Evolutionary conservation across 2,797 vertebrate species (phyloP).

Genomic region (Clarias platycephalus): DNA sequence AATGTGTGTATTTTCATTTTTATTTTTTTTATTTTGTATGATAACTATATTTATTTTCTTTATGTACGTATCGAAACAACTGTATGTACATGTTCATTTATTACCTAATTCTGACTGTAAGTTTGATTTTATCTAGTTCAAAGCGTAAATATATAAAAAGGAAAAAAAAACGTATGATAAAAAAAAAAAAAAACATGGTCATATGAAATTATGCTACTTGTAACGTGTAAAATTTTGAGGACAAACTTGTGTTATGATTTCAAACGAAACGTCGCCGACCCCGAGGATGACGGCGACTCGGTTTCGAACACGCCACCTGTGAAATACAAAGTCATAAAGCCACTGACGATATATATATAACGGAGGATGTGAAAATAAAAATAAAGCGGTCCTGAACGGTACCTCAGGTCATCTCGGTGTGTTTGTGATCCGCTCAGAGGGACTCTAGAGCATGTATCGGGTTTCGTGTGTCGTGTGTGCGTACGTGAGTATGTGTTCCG

Average conservation of each 20-base stretch:
- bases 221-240: conserved; percentile 77
- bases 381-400: conserved; percentile 58
- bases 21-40: conserved; percentile 79
- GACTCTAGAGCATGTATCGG: conserved; percentile 19
- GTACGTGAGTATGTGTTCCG: conserved; percentile 27
- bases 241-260: conserved; percentile 75
- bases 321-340: conserved; percentile 66
- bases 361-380: conserved; percentile 49
- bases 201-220: conserved; percentile 73
- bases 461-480: conserved; percentile 40
- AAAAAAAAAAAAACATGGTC: conserved; percentile 64
- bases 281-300: conserved; percentile 71
- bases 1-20: conserved; percentile 84
- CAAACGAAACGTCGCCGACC: conserved; percentile 64
- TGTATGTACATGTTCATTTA: conserved; percentile 79
- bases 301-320: conserved; percentile 67
- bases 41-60: conserved; percentile 81
- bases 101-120: conserved; percentile 74
- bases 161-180: conserved; percentile 62
- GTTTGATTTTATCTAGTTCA: conserved; percentile 76
- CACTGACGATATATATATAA: conserved; percentile 57
- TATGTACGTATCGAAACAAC: conserved; percentile 80
- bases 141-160: conserved; percentile 70
- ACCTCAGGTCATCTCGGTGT: conserved; percentile 29
- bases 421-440: conserved; percentile 24